A percentile compares a stretch with the other conserved stretches of the same genome.
phyloP scores from a whole-genome alignment of 2,797 vertebrate genomes.

The Pseudopleuronectes americanus region DNA sequence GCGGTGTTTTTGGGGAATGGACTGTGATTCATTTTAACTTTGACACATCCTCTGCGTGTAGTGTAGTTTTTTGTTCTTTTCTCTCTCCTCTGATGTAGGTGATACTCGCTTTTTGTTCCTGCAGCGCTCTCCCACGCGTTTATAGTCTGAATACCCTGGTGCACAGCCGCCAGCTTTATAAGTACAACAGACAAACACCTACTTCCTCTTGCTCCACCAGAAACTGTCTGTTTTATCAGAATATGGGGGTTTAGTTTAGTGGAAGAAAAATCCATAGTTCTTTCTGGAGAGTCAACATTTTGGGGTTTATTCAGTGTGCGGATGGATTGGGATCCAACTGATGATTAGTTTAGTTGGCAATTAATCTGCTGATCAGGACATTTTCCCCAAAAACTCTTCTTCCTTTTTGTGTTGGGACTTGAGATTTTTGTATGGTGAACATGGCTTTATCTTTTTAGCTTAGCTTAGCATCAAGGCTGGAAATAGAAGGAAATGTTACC shows the following conservation, averaged over 20 bases:
- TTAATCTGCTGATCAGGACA: neutral
- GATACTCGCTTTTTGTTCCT: conserved; percentile 35
- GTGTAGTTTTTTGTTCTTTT: conserved; percentile 13
- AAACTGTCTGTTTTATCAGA: conserved; percentile 38
- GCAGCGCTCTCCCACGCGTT: conserved; percentile 35
- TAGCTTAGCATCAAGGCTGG: no score
- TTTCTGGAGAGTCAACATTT: neutral
- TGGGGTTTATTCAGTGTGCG: neutral
- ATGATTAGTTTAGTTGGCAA: neutral
- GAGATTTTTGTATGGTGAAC: no score
- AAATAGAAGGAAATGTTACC: no score
- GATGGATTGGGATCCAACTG: neutral
- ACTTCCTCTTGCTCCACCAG: conserved; percentile 20
- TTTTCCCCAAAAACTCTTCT: no score
- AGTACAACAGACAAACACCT: conserved; percentile 1
- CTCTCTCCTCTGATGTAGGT: conserved; percentile 47
- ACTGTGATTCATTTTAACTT: conserved; percentile 61
- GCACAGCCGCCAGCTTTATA: conserved; percentile 17
- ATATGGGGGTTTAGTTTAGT: conserved; percentile 42
- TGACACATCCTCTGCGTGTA: conserved; percentile 39
- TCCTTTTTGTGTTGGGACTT: no score
- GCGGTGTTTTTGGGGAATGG: conserved; percentile 6
- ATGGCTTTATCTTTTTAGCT: no score
- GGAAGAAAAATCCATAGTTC: conserved; percentile 11
- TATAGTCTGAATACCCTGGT: conserved; percentile 22